phyloP scores from a whole-genome alignment of 92 coral and sea anemone species.

The Zoanthus sociatus region DNA sequence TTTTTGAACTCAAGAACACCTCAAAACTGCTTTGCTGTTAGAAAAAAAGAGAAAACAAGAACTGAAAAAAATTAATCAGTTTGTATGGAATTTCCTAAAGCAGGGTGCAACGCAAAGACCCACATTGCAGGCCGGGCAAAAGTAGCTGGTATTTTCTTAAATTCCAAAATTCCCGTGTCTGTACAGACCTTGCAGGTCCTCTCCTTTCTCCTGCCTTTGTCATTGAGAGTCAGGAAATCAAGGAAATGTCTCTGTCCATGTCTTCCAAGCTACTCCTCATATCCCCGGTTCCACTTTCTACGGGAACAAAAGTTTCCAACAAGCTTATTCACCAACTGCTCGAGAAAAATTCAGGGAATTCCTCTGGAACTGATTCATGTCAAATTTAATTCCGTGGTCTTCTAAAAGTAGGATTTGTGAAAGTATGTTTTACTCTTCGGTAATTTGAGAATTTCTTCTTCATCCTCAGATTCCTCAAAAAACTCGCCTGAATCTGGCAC shows the following conservation, averaged over 20 bases:
- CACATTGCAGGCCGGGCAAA: slow-evolving; percentile 53
- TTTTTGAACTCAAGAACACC: too few species aligned
- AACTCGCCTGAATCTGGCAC: too few species aligned
- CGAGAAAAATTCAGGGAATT: too few species aligned
- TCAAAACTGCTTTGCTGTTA: too few species aligned
- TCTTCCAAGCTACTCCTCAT: neutral
- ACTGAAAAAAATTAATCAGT: too few species aligned
- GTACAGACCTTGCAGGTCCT: slow-evolving; percentile 46
- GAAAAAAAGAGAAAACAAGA: too few species aligned
- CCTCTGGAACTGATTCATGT: too few species aligned
- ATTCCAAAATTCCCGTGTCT: neutral
- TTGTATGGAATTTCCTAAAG: slow-evolving; percentile 35
- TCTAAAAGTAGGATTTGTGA: too few species aligned
- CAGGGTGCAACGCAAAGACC: slow-evolving; percentile 65
- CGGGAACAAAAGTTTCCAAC: slow-evolving; percentile 30
- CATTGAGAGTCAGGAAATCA: slow-evolving; percentile 58
- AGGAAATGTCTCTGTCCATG: slow-evolving; percentile 37
- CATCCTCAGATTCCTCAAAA: too few species aligned
- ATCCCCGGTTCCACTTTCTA: neutral
- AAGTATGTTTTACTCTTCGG: too few species aligned
- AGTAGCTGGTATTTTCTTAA: slow-evolving; percentile 43
- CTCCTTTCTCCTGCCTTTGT: slow-evolving; percentile 47
- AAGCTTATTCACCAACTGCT: slow-evolving; percentile 24
- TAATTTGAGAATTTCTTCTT: too few species aligned
- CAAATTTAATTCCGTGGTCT: too few species aligned